Evolutionary conservation across 1,140 invertebrate genomes (phyloP).

Genomic region (Dermatophagoides farinae): DNA sequence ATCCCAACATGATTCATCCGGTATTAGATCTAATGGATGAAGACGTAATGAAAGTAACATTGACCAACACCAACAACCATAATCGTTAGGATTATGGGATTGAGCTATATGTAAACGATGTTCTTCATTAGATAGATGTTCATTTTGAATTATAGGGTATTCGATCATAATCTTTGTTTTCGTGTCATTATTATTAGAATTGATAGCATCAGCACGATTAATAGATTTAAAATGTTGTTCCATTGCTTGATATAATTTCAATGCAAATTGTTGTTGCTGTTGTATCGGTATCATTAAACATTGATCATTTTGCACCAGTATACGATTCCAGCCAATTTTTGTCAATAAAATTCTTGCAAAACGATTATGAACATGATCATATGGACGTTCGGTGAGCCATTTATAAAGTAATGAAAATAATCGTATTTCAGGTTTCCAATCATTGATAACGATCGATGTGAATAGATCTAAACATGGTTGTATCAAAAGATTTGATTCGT

Average conservation of each 20-base stretch:
- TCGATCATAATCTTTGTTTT: too few species aligned
- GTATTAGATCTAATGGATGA: conserved; percentile 6
- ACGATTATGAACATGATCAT: conserved; percentile 4
- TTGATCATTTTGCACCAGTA: not conserved
- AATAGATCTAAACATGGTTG: conserved; percentile 11
- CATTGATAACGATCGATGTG: not conserved
- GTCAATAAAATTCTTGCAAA: conserved; percentile 10
- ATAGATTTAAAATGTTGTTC: not conserved
- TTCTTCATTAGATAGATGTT: too few species aligned
- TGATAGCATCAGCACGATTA: not conserved
- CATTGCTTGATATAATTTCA: conserved; percentile 8
- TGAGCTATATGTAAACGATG: conserved; percentile 2
- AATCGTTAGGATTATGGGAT: not conserved
- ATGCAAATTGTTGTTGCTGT: conserved; percentile 2
- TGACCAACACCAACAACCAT: conserved; percentile 13
- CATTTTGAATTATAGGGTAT: too few species aligned
- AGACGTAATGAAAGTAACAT: conserved; percentile 7
- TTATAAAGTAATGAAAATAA: conserved; percentile 3
- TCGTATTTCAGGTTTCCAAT: conserved; percentile 8
- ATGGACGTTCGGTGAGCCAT: conserved; percentile 7
- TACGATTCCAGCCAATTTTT: conserved; percentile 11
- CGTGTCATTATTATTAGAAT: too few species aligned
- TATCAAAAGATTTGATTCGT: not conserved
- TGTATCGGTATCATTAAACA: not conserved
- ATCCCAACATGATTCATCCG: conserved; percentile 8